Conservation (phyloP, 1,140 invertebrate species). For the Halictus rubicundus region DNA sequence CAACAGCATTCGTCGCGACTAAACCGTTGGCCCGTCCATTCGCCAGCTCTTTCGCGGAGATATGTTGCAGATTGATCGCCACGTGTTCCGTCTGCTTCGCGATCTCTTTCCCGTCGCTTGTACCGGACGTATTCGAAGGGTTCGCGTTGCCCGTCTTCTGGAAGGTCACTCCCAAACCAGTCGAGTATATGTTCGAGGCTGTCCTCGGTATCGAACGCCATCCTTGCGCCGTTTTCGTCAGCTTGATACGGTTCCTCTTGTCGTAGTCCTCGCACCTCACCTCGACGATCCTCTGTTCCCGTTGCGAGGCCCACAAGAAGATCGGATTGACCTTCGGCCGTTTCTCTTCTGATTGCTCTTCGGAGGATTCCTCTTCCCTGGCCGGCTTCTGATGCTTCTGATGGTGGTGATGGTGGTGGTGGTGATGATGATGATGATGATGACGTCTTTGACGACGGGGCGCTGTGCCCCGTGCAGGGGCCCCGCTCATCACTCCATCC, state of each 20-base stretch:
- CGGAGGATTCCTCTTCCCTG: background rate
- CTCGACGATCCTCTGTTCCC: slow-evolving; percentile 88
- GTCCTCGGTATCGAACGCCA: slow-evolving; percentile 91
- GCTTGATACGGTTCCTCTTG: slow-evolving; percentile 88
- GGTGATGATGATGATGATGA: slow-evolving; percentile 69
- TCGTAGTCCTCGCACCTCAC: slow-evolving; percentile 93
- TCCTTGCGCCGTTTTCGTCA: slow-evolving; percentile 89
- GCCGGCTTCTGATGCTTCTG: slow-evolving; percentile 58
- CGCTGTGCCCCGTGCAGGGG: slow-evolving; percentile 77
- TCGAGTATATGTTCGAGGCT: slow-evolving; percentile 81
- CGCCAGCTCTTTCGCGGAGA: slow-evolving; percentile 38
- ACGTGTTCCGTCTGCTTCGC: slow-evolving; percentile 1
- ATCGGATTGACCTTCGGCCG: slow-evolving; percentile 87
- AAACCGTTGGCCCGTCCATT: slow-evolving; percentile 49
- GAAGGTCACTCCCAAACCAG: slow-evolving; percentile 30
- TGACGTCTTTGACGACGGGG: slow-evolving; percentile 78
- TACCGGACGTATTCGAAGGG: slow-evolving; percentile 34
- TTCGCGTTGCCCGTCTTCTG: slow-evolving; percentile 23
- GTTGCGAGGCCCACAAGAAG: slow-evolving; percentile 90
- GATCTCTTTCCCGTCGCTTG: slow-evolving; percentile 22
- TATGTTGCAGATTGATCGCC: slow-evolving; percentile 43
- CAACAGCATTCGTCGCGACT: slow-evolving; percentile 32
- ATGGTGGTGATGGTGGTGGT: slow-evolving; percentile 55
- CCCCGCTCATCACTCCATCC: slow-evolving; percentile 80
- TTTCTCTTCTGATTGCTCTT: slow-evolving; percentile 67